A percentile compares a stretch with the other conserved stretches of the same genome.
phyloP scores from a whole-genome alignment of 2,797 vertebrate genomes.

The Rhodeus uyekii region DNA sequence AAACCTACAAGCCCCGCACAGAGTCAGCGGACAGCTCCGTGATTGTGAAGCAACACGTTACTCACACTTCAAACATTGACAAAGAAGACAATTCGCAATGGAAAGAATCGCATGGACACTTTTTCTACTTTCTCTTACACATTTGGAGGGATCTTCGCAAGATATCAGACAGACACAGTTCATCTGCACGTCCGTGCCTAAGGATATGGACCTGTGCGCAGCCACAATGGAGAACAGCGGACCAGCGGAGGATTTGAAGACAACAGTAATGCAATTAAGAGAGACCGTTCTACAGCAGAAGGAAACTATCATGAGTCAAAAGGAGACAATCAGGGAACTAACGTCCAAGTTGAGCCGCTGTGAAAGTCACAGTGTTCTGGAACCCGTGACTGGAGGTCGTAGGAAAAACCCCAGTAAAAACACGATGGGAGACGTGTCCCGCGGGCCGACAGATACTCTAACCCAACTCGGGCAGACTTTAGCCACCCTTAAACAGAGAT shows the following conservation, averaged over 20 bases:
- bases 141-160: slow-evolving; percentile 75
- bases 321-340: slow-evolving; percentile 93
- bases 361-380: slow-evolving; percentile 87
- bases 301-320: slow-evolving; percentile 95
- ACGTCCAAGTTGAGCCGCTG: slow-evolving; percentile 92
- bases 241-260: slow-evolving; percentile 88
- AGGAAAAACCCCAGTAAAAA: slow-evolving; percentile 84
- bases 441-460: slow-evolving; percentile 88
- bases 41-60: slow-evolving; percentile 70
- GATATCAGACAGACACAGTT: slow-evolving; percentile 92
- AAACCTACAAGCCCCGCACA: slow-evolving; percentile 73
- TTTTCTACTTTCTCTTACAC: slow-evolving; percentile 77
- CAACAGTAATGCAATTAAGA: slow-evolving; percentile 89
- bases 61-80: not conserved
- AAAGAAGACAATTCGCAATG: slow-evolving; percentile 65
- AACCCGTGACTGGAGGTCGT: slow-evolving; percentile 76
- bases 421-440: slow-evolving; percentile 93
- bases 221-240: slow-evolving; percentile 88
- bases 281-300: slow-evolving; percentile 96
- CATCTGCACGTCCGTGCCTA: slow-evolving; percentile 95
- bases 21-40: slow-evolving; percentile 76
- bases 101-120: slow-evolving; percentile 76
- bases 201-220: slow-evolving; percentile 93
- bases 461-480: slow-evolving; percentile 94
- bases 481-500: slow-evolving; percentile 91